A percentile compares a stretch with the other conserved stretches of the same genome.
These are phyloP conservation scores for Indicator maculatus DNA, from an alignment of 2,113 vertebrate species.

Conservation along the genomic window DNA sequence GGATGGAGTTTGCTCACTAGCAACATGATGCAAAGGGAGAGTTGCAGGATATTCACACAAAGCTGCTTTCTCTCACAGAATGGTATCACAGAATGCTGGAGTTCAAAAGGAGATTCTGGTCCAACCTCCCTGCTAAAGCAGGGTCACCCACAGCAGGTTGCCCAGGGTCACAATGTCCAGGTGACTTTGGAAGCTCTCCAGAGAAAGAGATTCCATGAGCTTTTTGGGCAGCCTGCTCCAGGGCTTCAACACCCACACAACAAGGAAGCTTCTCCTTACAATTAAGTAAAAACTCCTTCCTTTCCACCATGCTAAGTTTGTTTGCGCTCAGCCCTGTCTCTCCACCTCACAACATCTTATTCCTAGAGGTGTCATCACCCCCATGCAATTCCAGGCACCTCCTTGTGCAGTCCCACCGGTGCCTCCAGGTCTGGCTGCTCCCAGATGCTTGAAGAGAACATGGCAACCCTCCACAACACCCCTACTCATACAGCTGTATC, in stretches of 20 bases:
- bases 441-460: neutral
- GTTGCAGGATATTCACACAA: neutral
- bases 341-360: neutral
- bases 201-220: no score
- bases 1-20: neutral
- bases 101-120: no score
- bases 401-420: neutral
- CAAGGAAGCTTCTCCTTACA: no score
- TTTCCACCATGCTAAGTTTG: accelerated
- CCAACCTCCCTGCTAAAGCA: no score
- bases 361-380: neutral
- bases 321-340: neutral
- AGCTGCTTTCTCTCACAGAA: neutral
- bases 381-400: neutral
- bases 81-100: neutral
- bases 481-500: neutral
- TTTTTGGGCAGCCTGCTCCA: no score
- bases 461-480: neutral
- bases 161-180: no score
- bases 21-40: neutral
- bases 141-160: no score
- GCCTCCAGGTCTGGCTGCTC: neutral
- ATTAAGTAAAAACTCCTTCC: neutral
- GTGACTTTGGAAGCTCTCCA: no score
- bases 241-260: no score